Evolutionary conservation across 2,113 vertebrate genomes (phyloP).

Genomic region (Microcebus murinus): DNA sequence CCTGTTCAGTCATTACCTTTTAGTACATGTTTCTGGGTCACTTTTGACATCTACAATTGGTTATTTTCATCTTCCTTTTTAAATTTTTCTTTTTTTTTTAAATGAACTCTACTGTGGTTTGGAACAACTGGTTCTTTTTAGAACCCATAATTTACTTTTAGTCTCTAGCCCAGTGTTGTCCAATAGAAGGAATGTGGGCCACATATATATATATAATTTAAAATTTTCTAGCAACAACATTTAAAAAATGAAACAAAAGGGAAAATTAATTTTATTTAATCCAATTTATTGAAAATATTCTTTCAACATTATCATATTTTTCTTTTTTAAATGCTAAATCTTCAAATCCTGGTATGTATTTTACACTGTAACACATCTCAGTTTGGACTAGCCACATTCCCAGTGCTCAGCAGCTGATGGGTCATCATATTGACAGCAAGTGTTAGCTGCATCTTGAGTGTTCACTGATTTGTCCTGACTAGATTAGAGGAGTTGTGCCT

Average conservation of each 20-base stretch:
- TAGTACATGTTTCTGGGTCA: neutral
- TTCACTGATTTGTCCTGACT: neutral
- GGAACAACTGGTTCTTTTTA: neutral
- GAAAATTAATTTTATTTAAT: neutral
- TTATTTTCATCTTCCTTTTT: neutral
- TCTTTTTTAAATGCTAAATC: neutral
- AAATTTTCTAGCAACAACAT: neutral
- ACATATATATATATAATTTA: neutral
- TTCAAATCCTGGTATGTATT: neutral
- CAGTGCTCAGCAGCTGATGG: neutral
- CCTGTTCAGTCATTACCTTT: neutral
- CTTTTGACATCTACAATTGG: neutral
- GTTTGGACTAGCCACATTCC: neutral
- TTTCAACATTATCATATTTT: neutral
- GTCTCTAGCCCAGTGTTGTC: neutral
- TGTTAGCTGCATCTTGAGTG: neutral
- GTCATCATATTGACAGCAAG: neutral
- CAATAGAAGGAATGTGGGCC: neutral
- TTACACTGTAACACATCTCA: neutral
- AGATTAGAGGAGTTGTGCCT: neutral
- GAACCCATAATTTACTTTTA: neutral
- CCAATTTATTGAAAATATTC: neutral
- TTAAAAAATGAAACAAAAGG: neutral
- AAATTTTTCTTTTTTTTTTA: too few species aligned
- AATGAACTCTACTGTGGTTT: too few species aligned